Conservation (phyloP, 2,888 invertebrate species). For the Ormyrus nitidulus region DNA sequence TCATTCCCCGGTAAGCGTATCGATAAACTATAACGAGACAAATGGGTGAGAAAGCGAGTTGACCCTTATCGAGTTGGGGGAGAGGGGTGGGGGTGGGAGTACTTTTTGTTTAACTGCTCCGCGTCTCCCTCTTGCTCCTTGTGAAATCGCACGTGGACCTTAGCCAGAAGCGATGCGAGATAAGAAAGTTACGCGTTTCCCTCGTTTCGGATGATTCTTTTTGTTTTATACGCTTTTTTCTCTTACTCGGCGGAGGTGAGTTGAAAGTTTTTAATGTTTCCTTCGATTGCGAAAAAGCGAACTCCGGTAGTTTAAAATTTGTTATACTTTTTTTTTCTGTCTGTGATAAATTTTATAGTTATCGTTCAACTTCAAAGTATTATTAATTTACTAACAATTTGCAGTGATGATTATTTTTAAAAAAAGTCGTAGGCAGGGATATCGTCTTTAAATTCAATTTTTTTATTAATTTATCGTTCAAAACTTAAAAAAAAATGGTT, state of each 20-base stretch:
- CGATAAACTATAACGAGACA: constrained; percentile 73
- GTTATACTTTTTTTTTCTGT: background rate
- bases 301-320: background rate
- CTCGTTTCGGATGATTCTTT: constrained; percentile 41
- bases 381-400: too few species aligned
- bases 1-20: constrained; percentile 56
- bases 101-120: constrained; percentile 34
- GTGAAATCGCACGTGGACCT: constrained; percentile 45
- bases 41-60: constrained; percentile 67
- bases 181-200: constrained; percentile 46
- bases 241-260: constrained; percentile 41
- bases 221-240: constrained; percentile 49
- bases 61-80: constrained; percentile 47
- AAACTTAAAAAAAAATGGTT: too few species aligned
- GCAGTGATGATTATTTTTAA: too few species aligned
- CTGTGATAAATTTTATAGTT: background rate
- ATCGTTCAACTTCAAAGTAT: background rate
- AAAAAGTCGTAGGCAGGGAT: too few species aligned
- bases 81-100: constrained; percentile 14
- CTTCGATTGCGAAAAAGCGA: constrained; percentile 9
- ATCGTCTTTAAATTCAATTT: too few species aligned
- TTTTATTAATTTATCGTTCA: too few species aligned
- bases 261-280: constrained; percentile 42
- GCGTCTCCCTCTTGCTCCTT: constrained; percentile 19
- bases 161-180: constrained; percentile 45